phyloP scores from a whole-genome alignment of 2,888 invertebrate species.

The Apantesis nais region DNA sequence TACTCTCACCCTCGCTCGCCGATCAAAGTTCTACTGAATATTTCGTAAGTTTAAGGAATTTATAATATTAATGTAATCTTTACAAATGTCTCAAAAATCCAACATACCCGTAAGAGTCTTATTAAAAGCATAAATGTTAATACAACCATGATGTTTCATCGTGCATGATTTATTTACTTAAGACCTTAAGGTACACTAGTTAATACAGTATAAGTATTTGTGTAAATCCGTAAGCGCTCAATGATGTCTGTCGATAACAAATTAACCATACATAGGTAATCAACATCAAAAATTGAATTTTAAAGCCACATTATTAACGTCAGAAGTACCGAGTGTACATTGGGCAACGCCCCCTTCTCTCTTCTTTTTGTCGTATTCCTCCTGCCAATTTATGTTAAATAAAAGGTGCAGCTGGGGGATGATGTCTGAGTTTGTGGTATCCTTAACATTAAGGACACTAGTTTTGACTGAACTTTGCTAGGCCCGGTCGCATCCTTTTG shows the following conservation, averaged over 20 bases:
- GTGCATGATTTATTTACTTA: constrained; percentile 46
- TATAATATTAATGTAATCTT: constrained; percentile 19
- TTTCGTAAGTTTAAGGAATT: constrained; percentile 67
- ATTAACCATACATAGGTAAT: neutral
- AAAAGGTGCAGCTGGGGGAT: neutral
- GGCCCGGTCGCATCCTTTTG: neutral
- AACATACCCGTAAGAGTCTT: constrained; percentile 29
- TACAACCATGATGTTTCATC: constrained; percentile 18
- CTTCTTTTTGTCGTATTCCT: neutral
- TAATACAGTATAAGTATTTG: constrained; percentile 39
- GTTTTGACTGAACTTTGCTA: neutral
- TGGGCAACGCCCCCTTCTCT: neutral
- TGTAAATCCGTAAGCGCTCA: neutral
- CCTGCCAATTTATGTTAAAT: neutral
- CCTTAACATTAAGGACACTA: neutral
- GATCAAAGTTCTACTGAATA: constrained; percentile 77
- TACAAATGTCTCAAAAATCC: constrained; percentile 26
- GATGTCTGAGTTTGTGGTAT: neutral
- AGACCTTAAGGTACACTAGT: constrained; percentile 34
- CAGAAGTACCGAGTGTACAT: neutral
- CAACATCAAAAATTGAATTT: neutral
- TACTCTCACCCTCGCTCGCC: constrained; percentile 77
- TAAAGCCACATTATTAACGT: neutral
- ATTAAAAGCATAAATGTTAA: constrained; percentile 37
- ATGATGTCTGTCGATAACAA: constrained; percentile 31